These are phyloP conservation scores for Ancistrus triradiatus DNA, from an alignment of 2,113 vertebrate genomes.

Conservation along the genomic window DNA sequence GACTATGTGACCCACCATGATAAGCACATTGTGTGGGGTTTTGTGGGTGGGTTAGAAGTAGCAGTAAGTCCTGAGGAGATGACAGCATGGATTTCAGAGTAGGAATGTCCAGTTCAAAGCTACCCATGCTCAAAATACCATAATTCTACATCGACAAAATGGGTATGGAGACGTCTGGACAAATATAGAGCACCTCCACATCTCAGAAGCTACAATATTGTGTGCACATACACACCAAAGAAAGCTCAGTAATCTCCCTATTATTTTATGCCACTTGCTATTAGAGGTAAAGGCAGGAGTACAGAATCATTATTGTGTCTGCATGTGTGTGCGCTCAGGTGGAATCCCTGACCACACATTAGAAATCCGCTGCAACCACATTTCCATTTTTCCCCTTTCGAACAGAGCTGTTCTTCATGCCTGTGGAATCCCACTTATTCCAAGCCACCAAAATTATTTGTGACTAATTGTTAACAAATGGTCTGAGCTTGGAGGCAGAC, in stretches of 20 bases:
- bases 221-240: background rate
- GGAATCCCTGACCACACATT: slow-evolving; percentile 31
- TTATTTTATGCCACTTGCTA: slow-evolving; percentile 21
- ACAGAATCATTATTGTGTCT: slow-evolving; percentile 33
- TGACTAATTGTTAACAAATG: slow-evolving; percentile 47
- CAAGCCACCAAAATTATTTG: slow-evolving; percentile 36
- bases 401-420: slow-evolving; percentile 31
- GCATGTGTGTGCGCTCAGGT: slow-evolving; percentile 22
- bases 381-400: background rate
- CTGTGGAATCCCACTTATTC: slow-evolving; percentile 34
- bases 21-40: slow-evolving; percentile 14
- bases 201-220: too few species aligned
- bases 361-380: slow-evolving; percentile 11
- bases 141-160: too few species aligned
- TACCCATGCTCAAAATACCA: too few species aligned
- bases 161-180: too few species aligned
- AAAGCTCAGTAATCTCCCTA: slow-evolving; percentile 2
- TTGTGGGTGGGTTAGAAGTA: slow-evolving; percentile 9
- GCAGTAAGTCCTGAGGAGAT: slow-evolving; percentile 2
- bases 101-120: slow-evolving; percentile 42
- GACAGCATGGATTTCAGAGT: slow-evolving; percentile 24
- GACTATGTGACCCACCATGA: slow-evolving; percentile 33
- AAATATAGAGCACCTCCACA: too few species aligned
- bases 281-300: slow-evolving; percentile 31
- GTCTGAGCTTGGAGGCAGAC: background rate